A percentile compares a stretch with the other conserved stretches of the same genome.
Evolutionary conservation across 2,113 vertebrate genomes (phyloP).

Genomic region (Sinocyclocheilus anshuiensis): DNA sequence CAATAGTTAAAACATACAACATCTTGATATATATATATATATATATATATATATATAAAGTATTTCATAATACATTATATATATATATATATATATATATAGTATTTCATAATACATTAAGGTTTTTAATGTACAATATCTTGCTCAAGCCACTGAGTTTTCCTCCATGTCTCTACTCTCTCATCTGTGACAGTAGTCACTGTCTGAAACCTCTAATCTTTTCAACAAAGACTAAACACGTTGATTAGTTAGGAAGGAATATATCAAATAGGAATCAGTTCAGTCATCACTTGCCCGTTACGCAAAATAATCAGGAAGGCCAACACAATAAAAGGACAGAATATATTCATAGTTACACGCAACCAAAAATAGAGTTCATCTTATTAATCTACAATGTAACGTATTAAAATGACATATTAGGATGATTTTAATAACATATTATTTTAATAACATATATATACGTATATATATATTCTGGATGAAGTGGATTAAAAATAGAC

Average conservation of each 20-base stretch:
- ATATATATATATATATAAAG: no score
- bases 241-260: not conserved
- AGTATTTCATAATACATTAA: not conserved
- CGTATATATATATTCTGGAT: not conserved
- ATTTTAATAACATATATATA: not conserved
- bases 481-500: not conserved
- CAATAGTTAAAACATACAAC: no score
- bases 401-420: not conserved
- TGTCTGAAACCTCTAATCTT: conserved; percentile 66
- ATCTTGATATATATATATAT: no score
- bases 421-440: not conserved
- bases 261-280: conserved; percentile 72
- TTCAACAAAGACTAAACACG: conserved; percentile 15
- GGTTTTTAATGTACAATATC: not conserved
- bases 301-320: conserved; percentile 15
- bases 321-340: not conserved
- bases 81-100: no score
- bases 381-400: not conserved
- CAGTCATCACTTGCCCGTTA: conserved; percentile 74
- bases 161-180: not conserved
- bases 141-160: not conserved
- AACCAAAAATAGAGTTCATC: not conserved
- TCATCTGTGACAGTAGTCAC: conserved; percentile 55
- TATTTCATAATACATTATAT: not conserved
- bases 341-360: not conserved